phyloP scores from a whole-genome alignment of 2,888 invertebrate genomes.

The Dryadula phaetusa region DNA sequence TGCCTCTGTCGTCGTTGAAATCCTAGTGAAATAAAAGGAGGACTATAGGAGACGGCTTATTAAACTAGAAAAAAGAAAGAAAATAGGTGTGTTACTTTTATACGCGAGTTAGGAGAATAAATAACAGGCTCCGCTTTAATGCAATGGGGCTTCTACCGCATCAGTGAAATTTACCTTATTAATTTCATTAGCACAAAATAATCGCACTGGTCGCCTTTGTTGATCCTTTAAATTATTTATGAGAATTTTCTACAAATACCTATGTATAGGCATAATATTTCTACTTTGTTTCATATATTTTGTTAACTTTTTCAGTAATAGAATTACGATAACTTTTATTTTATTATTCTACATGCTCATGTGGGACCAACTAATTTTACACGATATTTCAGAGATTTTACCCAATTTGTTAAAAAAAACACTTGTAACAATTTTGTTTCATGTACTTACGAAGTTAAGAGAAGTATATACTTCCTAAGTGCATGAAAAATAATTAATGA shows the following conservation, averaged over 20 bases:
- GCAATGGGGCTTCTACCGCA: constrained; percentile 56
- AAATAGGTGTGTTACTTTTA: constrained; percentile 34
- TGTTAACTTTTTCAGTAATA: too few relatives aligned
- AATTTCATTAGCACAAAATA: constrained; percentile 75
- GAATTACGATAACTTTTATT: too few relatives aligned
- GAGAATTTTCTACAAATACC: constrained; percentile 52
- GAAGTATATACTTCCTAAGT: too few relatives aligned
- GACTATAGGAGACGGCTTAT: constrained; percentile 14
- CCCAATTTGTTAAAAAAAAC: too few relatives aligned
- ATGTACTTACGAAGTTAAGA: too few relatives aligned
- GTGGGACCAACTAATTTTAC: too few relatives aligned
- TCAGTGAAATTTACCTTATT: constrained; percentile 63
- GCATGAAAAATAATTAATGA: too few relatives aligned
- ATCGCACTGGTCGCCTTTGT: constrained; percentile 66
- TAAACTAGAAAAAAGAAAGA: constrained; percentile 23
- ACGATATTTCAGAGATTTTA: too few relatives aligned
- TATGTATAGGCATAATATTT: constrained; percentile 39
- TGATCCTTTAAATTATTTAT: constrained; percentile 74
- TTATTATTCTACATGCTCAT: too few relatives aligned
- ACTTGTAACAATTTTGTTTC: too few relatives aligned
- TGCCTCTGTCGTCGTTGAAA: neutral
- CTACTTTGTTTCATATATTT: too few relatives aligned
- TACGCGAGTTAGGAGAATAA: constrained; percentile 57
- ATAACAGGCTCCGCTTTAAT: constrained; percentile 63
- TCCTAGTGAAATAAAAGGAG: constrained; percentile 1